Evolutionary conservation across 2,797 vertebrate genomes (phyloP).

Genomic region (Tenualosa ilisha): DNA sequence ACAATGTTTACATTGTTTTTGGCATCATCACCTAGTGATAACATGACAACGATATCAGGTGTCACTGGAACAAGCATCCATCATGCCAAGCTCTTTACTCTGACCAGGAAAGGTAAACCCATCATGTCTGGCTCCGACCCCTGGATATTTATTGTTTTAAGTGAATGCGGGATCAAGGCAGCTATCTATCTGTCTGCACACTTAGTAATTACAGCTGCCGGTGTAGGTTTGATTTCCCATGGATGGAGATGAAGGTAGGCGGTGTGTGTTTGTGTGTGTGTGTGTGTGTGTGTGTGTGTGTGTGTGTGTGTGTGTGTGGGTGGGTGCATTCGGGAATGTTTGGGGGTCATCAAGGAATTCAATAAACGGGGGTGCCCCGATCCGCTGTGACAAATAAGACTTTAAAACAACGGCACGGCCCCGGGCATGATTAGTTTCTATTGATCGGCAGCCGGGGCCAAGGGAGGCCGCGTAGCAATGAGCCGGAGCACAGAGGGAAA

Average conservation of each 20-base stretch:
- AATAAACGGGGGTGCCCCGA: slow-evolving; percentile 21
- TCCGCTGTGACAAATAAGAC: slow-evolving; percentile 18
- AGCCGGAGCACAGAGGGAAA: not conserved
- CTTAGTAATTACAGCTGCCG: slow-evolving; percentile 21
- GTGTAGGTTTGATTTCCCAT: not conserved
- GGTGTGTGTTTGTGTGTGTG: not conserved
- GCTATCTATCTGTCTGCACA: slow-evolving; percentile 23
- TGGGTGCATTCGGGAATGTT: slow-evolving; percentile 17
- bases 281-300: not conserved
- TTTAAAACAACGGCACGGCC: slow-evolving; percentile 28
- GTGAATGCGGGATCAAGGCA: not conserved
- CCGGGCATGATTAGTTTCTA: slow-evolving; percentile 33
- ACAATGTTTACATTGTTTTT: slow-evolving; percentile 20
- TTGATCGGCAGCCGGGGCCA: slow-evolving; percentile 27
- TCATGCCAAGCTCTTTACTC: slow-evolving; percentile 1
- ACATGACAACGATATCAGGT: slow-evolving; percentile 12
- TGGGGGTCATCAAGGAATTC: slow-evolving; percentile 35
- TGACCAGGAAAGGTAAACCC: slow-evolving; percentile 8
- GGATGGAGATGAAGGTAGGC: slow-evolving; percentile 1
- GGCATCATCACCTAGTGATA: not conserved
- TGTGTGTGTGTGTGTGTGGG: not conserved
- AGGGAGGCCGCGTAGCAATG: not conserved
- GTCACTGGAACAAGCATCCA: slow-evolving; percentile 15
- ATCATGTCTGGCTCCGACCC: not conserved
- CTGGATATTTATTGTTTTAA: slow-evolving; percentile 11